Conservation (phyloP, 64 coral and sea anemone genomes). For the Orbicella faveolata region DNA sequence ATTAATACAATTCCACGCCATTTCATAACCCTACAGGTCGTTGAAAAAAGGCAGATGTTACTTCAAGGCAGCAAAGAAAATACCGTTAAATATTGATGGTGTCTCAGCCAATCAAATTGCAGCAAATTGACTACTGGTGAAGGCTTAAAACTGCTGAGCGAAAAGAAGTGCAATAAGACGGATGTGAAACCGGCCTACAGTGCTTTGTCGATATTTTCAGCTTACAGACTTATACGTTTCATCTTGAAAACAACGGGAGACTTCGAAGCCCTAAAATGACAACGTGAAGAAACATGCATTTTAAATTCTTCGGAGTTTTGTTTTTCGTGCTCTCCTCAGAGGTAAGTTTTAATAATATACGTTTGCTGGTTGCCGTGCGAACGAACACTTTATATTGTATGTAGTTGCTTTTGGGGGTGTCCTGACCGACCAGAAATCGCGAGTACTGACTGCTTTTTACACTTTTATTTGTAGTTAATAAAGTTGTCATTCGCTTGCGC, state of each 20-base stretch:
- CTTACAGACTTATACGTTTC: not conserved
- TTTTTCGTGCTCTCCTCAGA: not conserved
- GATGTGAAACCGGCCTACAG: not conserved
- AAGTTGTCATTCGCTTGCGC: not conserved
- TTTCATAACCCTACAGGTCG: not conserved
- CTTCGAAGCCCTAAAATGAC: not conserved
- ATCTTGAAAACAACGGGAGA: not conserved
- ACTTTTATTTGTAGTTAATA: not conserved
- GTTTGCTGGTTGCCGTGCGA: not conserved
- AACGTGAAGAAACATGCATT: not conserved
- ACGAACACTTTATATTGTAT: not conserved
- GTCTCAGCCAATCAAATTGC: slow-evolving; percentile 9
- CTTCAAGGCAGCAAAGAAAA: not conserved
- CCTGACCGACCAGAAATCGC: not conserved
- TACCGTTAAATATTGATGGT: slow-evolving; percentile 27
- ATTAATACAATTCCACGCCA: not conserved
- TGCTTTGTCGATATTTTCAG: not conserved
- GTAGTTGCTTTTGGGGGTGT: not conserved
- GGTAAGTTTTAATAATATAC: not conserved
- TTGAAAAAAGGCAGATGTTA: slow-evolving; percentile 5
- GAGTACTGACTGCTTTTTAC: not conserved
- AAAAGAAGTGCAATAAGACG: not conserved
- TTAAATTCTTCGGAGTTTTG: not conserved
- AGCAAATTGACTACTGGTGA: not conserved
- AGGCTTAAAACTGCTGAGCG: not conserved